phyloP scores from a whole-genome alignment of 2,797 vertebrate species.

The Myripristis jacobus region DNA sequence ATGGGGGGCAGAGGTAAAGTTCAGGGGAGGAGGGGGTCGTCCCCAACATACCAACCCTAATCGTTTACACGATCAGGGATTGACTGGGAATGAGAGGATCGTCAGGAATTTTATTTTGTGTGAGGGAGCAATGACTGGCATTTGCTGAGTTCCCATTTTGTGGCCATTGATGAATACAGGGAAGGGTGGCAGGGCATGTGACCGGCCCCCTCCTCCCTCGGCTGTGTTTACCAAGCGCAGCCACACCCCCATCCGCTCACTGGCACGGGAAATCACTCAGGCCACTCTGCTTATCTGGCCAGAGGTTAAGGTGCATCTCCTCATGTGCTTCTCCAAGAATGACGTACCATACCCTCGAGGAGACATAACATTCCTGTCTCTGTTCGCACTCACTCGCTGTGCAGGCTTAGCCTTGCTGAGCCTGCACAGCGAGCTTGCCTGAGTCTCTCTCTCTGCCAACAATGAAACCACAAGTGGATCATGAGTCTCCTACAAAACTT shows the following conservation, averaged over 20 bases:
- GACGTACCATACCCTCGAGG: no score
- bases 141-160: constrained; percentile 77
- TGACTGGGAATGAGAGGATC: constrained; percentile 57
- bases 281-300: background rate
- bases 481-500: background rate
- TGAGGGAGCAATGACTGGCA: constrained; percentile 63
- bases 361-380: background rate
- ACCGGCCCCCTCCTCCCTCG: constrained; percentile 31
- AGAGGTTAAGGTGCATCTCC: background rate
- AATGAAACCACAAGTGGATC: background rate
- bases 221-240: constrained; percentile 52
- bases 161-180: constrained; percentile 65
- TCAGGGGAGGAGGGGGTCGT: background rate
- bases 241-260: constrained; percentile 42
- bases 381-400: no score
- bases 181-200: constrained; percentile 43
- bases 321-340: no score
- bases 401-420: no score
- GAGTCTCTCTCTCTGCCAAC: background rate
- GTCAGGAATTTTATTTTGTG: constrained; percentile 81
- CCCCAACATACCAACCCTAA: constrained; percentile 69
- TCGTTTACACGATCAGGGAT: constrained; percentile 63
- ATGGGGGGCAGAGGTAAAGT: no score
- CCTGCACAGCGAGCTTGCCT: background rate
- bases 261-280: constrained; percentile 1